A percentile compares a stretch with the other conserved stretches of the same genome.
Evolutionary conservation across 2,888 invertebrate species (phyloP).

Genomic region (Rhabditoides inermis): DNA sequence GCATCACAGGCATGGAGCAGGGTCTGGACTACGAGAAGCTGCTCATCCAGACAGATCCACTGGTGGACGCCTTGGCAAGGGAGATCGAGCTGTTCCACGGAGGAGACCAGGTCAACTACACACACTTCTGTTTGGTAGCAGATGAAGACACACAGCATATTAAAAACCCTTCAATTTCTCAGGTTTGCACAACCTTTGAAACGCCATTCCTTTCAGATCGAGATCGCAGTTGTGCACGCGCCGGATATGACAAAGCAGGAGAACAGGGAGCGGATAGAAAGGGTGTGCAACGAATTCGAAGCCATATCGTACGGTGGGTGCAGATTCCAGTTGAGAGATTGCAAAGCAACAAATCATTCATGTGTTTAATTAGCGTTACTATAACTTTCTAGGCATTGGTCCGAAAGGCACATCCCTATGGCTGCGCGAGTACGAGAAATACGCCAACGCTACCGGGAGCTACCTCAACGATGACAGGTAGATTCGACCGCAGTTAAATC

Average conservation of each 20-base stretch:
- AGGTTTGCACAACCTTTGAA: neutral
- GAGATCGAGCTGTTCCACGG: slow-evolving; percentile 51
- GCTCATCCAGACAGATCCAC: slow-evolving; percentile 40
- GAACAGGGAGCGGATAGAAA: slow-evolving; percentile 38
- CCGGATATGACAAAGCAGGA: slow-evolving; percentile 38
- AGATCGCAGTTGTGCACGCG: slow-evolving; percentile 43
- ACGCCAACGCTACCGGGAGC: slow-evolving; percentile 39
- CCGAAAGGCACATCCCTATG: slow-evolving; percentile 47
- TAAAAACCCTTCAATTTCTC: no score
- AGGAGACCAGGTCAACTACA: slow-evolving; percentile 41
- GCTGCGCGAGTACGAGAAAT: slow-evolving; percentile 47
- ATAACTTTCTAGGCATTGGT: slow-evolving; percentile 37
- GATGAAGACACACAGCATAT: neutral
- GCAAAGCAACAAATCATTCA: no score
- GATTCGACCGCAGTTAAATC: no score
- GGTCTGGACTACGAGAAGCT: slow-evolving; percentile 51
- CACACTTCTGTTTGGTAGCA: neutral
- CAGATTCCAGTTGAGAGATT: neutral
- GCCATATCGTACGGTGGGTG: slow-evolving; percentile 31
- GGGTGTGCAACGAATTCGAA: slow-evolving; percentile 43
- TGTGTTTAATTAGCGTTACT: neutral
- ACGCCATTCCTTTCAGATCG: slow-evolving; percentile 25
- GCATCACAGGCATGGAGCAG: slow-evolving; percentile 60
- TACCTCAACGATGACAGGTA: slow-evolving; percentile 43
- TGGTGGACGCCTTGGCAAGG: slow-evolving; percentile 38